These are phyloP conservation scores for Seira ritae DNA, from an alignment of 2,888 invertebrate species.

Conservation along the genomic window DNA sequence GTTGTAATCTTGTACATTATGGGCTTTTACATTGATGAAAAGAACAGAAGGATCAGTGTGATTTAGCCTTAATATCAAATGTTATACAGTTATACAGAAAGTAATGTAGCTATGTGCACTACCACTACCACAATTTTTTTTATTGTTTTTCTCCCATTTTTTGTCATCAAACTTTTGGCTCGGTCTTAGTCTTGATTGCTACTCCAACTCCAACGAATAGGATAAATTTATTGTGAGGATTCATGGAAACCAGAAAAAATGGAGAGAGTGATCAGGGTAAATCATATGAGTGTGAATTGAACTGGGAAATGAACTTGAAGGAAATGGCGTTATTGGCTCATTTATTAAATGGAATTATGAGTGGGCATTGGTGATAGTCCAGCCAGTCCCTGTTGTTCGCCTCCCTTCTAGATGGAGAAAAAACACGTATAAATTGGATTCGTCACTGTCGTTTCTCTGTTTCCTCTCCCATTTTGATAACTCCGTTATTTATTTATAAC, in stretches of 20 bases:
- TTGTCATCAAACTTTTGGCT: too few relatives aligned
- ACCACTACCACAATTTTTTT: too few relatives aligned
- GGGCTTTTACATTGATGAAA: conserved; percentile 12
- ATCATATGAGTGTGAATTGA: background rate
- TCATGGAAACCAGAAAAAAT: background rate
- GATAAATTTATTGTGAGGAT: too few relatives aligned
- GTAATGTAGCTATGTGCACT: too few relatives aligned
- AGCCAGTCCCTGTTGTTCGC: background rate
- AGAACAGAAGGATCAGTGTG: background rate
- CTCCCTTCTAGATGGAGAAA: conserved; percentile 19
- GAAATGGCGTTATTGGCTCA: conserved; percentile 33
- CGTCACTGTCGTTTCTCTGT: conserved; percentile 34
- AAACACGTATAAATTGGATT: conserved; percentile 60
- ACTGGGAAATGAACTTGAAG: background rate
- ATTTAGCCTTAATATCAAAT: background rate
- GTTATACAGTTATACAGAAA: background rate
- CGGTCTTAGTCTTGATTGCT: too few relatives aligned
- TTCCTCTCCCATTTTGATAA: too few relatives aligned
- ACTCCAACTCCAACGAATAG: too few relatives aligned
- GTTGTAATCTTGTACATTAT: conserved; percentile 6
- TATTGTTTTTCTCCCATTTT: too few relatives aligned
- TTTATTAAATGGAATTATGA: conserved; percentile 49
- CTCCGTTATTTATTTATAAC: too few relatives aligned
- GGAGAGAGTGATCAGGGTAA: conserved; percentile 1
- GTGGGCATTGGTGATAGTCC: conserved; percentile 4